Percentiles rank a stretch among this genome's conserved stretches.
These are phyloP conservation scores for Rhagoletis zephyria DNA, from an alignment of 1,140 invertebrate genomes.

Conservation along the genomic window DNA sequence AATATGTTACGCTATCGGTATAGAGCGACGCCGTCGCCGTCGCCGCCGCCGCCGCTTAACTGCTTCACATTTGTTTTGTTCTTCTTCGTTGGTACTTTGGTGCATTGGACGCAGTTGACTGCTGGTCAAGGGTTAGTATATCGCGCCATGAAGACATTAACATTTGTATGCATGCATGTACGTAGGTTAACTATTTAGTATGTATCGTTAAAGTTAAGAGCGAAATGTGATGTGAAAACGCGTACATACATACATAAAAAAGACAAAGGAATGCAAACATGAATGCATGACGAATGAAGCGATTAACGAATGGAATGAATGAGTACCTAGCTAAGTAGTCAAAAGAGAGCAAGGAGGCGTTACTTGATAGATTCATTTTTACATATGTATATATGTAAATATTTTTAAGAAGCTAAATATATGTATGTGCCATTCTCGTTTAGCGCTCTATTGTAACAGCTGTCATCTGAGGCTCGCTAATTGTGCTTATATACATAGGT, in stretches of 20 bases:
- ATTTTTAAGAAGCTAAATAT: not conserved
- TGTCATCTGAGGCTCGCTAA: not conserved
- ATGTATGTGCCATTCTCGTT: not conserved
- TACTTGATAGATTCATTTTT: not conserved
- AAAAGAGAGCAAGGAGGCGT: not conserved
- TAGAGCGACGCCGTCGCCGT: not conserved
- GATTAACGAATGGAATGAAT: not conserved
- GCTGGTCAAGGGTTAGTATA: conserved; percentile 56
- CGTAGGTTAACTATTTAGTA: not conserved
- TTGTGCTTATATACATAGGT: not conserved
- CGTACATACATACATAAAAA: not conserved
- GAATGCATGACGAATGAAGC: not conserved
- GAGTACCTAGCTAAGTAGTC: too few species aligned
- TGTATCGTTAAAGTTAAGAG: not conserved
- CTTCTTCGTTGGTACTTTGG: conserved; percentile 19
- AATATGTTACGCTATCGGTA: conserved; percentile 18
- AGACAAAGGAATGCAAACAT: not conserved
- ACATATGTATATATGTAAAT: not conserved
- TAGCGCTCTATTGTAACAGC: not conserved
- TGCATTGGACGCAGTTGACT: conserved; percentile 50
- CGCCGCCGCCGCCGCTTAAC: not conserved
- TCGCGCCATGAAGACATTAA: too few species aligned
- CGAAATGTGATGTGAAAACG: not conserved
- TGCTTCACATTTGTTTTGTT: not conserved
- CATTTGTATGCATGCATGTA: not conserved